These are phyloP conservation scores for Dorcus parallelipipedus DNA, from an alignment of 2,888 invertebrate species.

Conservation along the genomic window DNA sequence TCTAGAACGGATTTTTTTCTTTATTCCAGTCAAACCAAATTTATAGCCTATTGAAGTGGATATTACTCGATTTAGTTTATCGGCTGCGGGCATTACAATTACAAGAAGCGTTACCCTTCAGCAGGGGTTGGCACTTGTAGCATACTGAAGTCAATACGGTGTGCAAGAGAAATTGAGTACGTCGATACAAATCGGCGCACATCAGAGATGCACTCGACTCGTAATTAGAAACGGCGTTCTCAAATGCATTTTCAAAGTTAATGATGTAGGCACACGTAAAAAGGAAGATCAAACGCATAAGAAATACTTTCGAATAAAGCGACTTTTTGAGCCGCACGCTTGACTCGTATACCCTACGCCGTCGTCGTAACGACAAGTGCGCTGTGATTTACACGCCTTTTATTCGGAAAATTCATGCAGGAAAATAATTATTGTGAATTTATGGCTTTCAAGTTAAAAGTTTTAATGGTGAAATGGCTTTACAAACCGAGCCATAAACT, in stretches of 20 bases:
- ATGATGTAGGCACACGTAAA: slow-evolving; percentile 39
- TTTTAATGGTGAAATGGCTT: slow-evolving; percentile 1
- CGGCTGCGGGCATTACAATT: slow-evolving; percentile 18
- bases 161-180: slow-evolving; percentile 14
- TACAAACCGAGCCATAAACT: slow-evolving; percentile 10
- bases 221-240: slow-evolving; percentile 36
- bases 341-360: background rate
- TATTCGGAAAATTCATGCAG: no score
- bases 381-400: background rate
- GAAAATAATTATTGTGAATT: no score
- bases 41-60: slow-evolving; percentile 1
- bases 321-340: background rate
- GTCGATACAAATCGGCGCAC: slow-evolving; percentile 34
- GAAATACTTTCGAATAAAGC: slow-evolving; percentile 13
- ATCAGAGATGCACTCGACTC: slow-evolving; percentile 35
- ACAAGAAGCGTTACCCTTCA: slow-evolving; percentile 9
- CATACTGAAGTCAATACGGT: slow-evolving; percentile 4
- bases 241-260: slow-evolving; percentile 34
- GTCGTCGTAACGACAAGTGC: background rate
- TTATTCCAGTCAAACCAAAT: background rate
- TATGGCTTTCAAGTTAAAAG: background rate
- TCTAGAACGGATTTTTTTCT: no score
- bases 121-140: background rate
- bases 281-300: slow-evolving; percentile 42
- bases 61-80: slow-evolving; percentile 20